Evolutionary conservation across 2,888 invertebrate genomes (phyloP), one percentile per base, ranked within the genome.

Genomic region (Eupithecia centaureata): DNA sequence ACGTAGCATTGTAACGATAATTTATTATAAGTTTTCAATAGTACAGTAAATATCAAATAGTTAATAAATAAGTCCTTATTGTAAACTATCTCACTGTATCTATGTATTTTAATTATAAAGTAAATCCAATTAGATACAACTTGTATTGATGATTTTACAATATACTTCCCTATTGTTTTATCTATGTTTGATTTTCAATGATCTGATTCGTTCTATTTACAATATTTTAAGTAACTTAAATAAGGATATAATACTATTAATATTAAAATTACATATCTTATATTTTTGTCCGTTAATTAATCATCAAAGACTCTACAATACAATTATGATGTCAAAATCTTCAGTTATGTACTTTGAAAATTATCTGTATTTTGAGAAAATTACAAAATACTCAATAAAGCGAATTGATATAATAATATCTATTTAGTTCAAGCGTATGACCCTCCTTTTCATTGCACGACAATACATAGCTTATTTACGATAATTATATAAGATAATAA

Each of bases 1-100:
- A 75, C 75, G 73, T 65, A 75, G 80, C 80, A 78, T 69, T 79
- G 72, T 78, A 79, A 83, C 82, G 64, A 78, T 78, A 75, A 51
- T 69, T 63, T 69, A 69, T 60, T 69, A 79, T n/a, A 18, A 10
- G 3, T 78, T 61, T 66, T 47, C 42, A 58, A 58, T 58, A 62
- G 42, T 61, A 66, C 42, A 30, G 28, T 62, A 52, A 62, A 33
- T 28, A 56, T 28, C 10, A 4, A 27, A 25, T 51, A 13, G 12
- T 22, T 51, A 30, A 51, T 51, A 51, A 25, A 51, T 51, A 51
- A 18, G n/a, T n/a, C 38, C n/a, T 42, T 42, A 18, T 8, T 8
- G 12, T 52, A 15, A 13, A 52, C 27, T 15, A 13, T 52, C 59
- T 42, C 38, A 60, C 42, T 8, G 59, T 38, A 13, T 52, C 15